Evolutionary conservation across 2,888 invertebrate species (phyloP), one percentile per base, ranked within the genome.

Genomic region (Sesia apiformis): DNA sequence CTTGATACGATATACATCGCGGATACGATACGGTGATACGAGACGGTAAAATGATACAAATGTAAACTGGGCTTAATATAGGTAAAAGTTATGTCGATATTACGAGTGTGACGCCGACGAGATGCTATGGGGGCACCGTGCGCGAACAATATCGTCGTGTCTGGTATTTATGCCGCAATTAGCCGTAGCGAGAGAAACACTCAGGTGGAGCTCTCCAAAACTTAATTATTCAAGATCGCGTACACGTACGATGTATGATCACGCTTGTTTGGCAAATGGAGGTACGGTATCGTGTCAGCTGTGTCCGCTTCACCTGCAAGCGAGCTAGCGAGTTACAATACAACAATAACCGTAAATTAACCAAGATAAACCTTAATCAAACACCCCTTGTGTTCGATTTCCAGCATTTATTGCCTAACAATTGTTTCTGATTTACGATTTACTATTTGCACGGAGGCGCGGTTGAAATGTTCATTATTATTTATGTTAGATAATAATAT

Each of bases 391-490:
- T 80, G 84, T 81, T 85, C 86, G 78, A 84, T 82, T 79, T 75
- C 69, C 66, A 74, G 71, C 82, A 79, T 86, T 88, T 85, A 87
- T 84, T 84, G 80, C 76, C 74, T 72, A 79, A 85, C 86, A 87
- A 86, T 86, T 86, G 85, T 85, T 85, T 7, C 73, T 85, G 83
- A 87, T 88, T 87, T 88, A 86, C 85, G 83, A 87, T 88, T 87
- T 88, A 86, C 78, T 84, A 75, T 74, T n/a, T 68, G 72, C 68
- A 72, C 70, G 67, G 64, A 65, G 69, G 69, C 76, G 66, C 73
- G 64, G 56, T 66, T 75, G 78, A 74, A 78, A 81, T 78, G 76
- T 78, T 70, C 64, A 58, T 39, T 70, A 72, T 79, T 84, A 82
- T 81, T 81, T 81, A 78, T 76, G 72, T 23, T 23, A 23, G 23